These are phyloP conservation scores for Thalassoma bifasciatum DNA, from an alignment of 2,113 vertebrate species.

Conservation along the genomic window DNA sequence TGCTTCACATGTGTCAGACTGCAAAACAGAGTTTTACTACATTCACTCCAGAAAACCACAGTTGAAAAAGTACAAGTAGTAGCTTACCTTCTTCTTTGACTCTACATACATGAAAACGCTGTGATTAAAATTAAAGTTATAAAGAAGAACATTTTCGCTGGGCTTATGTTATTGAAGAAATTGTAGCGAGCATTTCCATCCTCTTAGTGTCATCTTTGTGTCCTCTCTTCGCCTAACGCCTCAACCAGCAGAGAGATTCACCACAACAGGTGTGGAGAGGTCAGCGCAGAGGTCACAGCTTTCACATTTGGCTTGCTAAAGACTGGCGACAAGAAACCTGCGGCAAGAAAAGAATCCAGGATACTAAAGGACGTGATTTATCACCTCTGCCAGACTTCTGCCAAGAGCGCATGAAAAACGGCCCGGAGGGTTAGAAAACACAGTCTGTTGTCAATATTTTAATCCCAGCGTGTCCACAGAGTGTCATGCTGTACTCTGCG, in stretches of 20 bases:
- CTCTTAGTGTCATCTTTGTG: conserved; percentile 34
- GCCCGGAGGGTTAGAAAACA: conserved; percentile 69
- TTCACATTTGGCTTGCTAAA: conserved; percentile 85
- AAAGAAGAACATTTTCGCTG: too few relatives aligned
- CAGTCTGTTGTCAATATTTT: conserved; percentile 71
- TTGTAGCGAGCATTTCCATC: neutral
- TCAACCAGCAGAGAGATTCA: conserved; percentile 64
- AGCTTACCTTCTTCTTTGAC: neutral
- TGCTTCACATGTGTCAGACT: too few relatives aligned
- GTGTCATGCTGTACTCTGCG: conserved; percentile 55
- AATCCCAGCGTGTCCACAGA: conserved; percentile 69
- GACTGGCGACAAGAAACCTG: conserved; percentile 81
- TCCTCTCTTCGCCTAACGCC: conserved; percentile 51
- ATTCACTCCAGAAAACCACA: too few relatives aligned
- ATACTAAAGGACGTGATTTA: conserved; percentile 83
- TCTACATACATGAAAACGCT: neutral
- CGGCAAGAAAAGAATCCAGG: conserved; percentile 77
- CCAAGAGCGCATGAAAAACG: conserved; percentile 76
- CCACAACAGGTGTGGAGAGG: conserved; percentile 79
- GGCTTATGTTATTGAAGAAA: too few relatives aligned
- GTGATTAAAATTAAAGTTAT: neutral
- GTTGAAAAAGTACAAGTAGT: too few relatives aligned
- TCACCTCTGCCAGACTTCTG: conserved; percentile 77
- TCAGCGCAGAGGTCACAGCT: conserved; percentile 72
- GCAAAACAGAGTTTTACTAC: too few relatives aligned